Evolutionary conservation across 2,888 invertebrate genomes (phyloP).

Genomic region (Pammene aurita): DNA sequence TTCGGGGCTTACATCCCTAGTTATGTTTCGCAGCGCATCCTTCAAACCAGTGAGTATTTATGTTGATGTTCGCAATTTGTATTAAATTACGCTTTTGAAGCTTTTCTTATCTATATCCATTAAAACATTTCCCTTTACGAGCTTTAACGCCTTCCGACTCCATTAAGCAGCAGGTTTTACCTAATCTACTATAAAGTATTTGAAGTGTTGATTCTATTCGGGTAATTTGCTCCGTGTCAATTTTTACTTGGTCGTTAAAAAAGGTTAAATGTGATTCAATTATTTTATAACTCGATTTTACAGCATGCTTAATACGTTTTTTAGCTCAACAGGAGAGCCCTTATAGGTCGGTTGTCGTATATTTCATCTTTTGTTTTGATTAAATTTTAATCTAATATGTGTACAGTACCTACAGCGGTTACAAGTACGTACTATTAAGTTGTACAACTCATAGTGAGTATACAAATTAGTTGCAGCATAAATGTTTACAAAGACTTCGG

Average conservation of each 20-base stretch:
- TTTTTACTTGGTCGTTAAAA: constrained; percentile 2
- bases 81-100: constrained; percentile 47
- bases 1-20: no score
- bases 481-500: no score
- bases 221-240: background rate
- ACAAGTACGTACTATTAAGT: no score
- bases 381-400: no score
- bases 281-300: background rate
- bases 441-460: no score
- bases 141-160: constrained; percentile 43
- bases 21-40: background rate
- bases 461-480: no score
- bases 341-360: no score
- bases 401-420: no score
- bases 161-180: constrained; percentile 41
- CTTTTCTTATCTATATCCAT: constrained; percentile 47
- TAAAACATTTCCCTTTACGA: constrained; percentile 43
- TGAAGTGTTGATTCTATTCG: constrained; percentile 34
- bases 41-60: constrained; percentile 26
- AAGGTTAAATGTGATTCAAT: no score
- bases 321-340: no score
- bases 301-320: no score
- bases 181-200: constrained; percentile 36
- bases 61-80: constrained; percentile 38
- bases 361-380: no score